Conservation (phyloP, 1,140 invertebrate genomes). For the Marisa cornuarietis region DNA sequence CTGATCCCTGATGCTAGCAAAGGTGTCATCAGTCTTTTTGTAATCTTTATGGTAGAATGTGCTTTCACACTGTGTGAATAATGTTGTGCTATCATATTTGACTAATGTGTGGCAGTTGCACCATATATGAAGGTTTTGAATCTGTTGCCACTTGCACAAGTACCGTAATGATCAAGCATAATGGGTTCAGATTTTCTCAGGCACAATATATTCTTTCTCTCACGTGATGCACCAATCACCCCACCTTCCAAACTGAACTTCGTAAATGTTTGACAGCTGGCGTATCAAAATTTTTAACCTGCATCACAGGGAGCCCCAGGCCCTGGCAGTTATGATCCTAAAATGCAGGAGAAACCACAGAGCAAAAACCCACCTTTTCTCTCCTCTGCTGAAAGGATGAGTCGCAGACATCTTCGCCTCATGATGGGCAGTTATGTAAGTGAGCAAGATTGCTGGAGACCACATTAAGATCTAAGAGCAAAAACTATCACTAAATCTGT, state of each 20-base stretch:
- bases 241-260: neutral
- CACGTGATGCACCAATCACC: neutral
- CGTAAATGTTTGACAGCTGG: neutral
- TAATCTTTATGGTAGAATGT: too few relatives aligned
- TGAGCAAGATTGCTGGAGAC: conserved; percentile 8
- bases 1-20: neutral
- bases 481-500: neutral
- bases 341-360: conserved; percentile 42
- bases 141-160: too few relatives aligned
- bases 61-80: too few relatives aligned
- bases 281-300: conserved; percentile 8
- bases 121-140: too few relatives aligned
- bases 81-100: too few relatives aligned
- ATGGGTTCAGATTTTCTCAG: neutral
- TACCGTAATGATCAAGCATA: too few relatives aligned
- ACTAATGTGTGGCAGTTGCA: too few relatives aligned
- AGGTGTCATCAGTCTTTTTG: neutral
- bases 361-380: conserved; percentile 56
- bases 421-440: conserved; percentile 64
- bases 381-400: conserved; percentile 59
- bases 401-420: conserved; percentile 59
- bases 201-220: neutral
- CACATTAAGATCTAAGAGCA: neutral
- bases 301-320: conserved; percentile 51
- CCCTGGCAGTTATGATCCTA: conserved; percentile 55